These are phyloP conservation scores for Neoniphon sammara DNA, from an alignment of 2,797 vertebrate species.

Conservation along the genomic window DNA sequence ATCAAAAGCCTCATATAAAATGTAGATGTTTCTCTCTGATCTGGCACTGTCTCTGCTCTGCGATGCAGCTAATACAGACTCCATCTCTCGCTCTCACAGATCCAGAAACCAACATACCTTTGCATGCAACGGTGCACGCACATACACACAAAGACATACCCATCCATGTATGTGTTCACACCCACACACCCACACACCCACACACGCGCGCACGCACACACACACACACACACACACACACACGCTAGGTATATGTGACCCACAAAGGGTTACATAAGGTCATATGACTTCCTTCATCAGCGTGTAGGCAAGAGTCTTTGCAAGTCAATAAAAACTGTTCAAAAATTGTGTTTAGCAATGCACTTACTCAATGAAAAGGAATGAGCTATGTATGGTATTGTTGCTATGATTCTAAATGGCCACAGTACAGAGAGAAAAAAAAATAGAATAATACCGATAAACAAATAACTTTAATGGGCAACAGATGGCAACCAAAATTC, in stretches of 20 bases:
- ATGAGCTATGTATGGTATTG: conserved; percentile 35
- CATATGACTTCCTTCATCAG: conserved; percentile 41
- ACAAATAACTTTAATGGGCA: conserved; percentile 82
- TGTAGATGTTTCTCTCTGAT: conserved; percentile 33
- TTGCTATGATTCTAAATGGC: conserved; percentile 37
- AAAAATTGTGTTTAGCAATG: conserved; percentile 10
- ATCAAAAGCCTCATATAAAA: conserved; percentile 28
- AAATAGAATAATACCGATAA: conserved; percentile 75
- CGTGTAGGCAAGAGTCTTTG: conserved; percentile 17
- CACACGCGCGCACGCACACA: background rate
- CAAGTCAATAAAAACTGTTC: background rate
- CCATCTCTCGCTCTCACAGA: conserved; percentile 50
- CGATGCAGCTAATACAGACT: conserved; percentile 68
- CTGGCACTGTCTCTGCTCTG: conserved; percentile 48
- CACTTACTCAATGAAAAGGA: background rate
- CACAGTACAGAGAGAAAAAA: conserved; percentile 58
- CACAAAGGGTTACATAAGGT: conserved; percentile 56
- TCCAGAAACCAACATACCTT: conserved; percentile 14
- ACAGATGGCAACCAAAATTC: conserved; percentile 75
- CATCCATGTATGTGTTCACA: background rate
- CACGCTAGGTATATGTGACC: conserved; percentile 29
- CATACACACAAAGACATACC: conserved; percentile 11
- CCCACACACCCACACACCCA: background rate
- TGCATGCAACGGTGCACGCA: conserved; percentile 42
- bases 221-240: background rate